Conservation (phyloP, 2,113 vertebrate genomes). For the Stegastes partitus region DNA sequence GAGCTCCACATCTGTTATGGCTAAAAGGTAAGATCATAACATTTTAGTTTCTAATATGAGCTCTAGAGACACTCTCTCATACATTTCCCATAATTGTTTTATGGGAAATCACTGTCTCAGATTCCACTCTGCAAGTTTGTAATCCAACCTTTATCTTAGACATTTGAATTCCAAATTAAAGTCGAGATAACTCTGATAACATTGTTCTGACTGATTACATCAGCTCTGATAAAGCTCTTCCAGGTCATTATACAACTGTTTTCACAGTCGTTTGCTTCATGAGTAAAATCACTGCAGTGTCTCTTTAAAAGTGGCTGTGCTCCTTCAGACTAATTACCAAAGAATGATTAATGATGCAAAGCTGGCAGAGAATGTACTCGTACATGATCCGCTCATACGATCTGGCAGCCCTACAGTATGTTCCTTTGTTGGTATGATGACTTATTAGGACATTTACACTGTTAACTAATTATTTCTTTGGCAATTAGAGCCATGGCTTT, state of each 20-base stretch:
- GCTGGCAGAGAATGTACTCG: background rate
- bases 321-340: background rate
- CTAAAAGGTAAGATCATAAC: no score
- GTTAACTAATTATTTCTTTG: background rate
- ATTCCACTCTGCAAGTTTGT: no score
- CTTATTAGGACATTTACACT: background rate
- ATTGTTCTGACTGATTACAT: background rate
- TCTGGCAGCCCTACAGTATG: background rate
- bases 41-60: no score
- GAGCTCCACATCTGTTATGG: no score
- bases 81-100: no score
- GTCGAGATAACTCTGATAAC: background rate
- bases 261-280: background rate
- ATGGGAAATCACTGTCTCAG: no score
- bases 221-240: background rate
- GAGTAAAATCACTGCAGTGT: background rate
- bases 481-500: background rate
- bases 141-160: background rate
- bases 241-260: background rate
- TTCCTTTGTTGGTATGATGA: background rate
- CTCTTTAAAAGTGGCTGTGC: slow-evolving; percentile 8
- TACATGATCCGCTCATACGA: background rate
- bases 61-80: no score
- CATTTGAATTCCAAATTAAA: background rate
- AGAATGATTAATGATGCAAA: slow-evolving; percentile 2